Evolutionary conservation across 1,140 invertebrate genomes (phyloP).

Genomic region (Caenorhabditis brenneri): DNA sequence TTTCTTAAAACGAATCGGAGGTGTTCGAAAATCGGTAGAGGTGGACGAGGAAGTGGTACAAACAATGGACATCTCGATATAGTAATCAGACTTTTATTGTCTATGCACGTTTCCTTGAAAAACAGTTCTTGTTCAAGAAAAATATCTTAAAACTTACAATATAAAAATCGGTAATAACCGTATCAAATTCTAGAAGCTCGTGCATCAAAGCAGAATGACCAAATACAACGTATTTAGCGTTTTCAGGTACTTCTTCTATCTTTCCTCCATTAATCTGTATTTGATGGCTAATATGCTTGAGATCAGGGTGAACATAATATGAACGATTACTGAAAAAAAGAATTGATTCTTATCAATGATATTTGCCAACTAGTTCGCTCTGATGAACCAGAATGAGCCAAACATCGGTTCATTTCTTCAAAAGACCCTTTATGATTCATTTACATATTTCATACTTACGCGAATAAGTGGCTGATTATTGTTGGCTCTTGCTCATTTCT

Average conservation of each 20-base stretch:
- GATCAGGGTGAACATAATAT: background rate
- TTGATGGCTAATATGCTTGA: background rate
- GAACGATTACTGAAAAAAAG: background rate
- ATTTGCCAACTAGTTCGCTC: too few species aligned
- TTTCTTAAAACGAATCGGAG: background rate
- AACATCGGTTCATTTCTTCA: too few species aligned
- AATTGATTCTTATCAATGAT: too few species aligned
- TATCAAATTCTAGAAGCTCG: background rate
- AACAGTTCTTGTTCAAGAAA: too few species aligned
- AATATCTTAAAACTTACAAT: background rate
- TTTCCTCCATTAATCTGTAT: background rate
- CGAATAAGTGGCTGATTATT: too few species aligned
- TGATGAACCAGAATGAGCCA: too few species aligned
- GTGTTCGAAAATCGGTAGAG: background rate
- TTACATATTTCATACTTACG: too few species aligned
- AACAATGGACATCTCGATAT: background rate
- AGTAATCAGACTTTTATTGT: too few species aligned
- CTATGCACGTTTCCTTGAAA: too few species aligned
- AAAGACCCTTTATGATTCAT: too few species aligned
- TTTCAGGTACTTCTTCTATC: background rate
- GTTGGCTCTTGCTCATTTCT: too few species aligned
- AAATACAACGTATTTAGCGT: background rate
- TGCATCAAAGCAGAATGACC: background rate
- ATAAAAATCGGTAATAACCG: background rate
- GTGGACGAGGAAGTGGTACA: background rate